These are phyloP conservation scores for Spinibarbus caldwelli DNA, from an alignment of 2,797 vertebrate species.

Conservation along the genomic window DNA sequence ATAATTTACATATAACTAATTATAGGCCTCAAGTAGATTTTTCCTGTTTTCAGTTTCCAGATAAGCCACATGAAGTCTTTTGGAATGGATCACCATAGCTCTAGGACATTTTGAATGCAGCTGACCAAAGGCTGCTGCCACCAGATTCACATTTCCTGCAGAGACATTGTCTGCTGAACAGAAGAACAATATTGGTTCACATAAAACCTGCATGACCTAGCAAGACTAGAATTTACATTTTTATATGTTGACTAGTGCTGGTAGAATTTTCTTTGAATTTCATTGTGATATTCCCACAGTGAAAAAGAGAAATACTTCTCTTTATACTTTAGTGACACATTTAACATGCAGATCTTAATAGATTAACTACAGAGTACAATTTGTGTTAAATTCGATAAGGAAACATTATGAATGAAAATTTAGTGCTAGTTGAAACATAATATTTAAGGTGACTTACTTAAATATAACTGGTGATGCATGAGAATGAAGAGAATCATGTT, in stretches of 20 bases:
- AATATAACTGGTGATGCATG: constrained; percentile 7
- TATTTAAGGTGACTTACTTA: neutral
- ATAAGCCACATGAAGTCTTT: neutral
- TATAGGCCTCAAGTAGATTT: neutral
- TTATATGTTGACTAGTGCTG: too few relatives aligned
- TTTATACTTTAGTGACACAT: neutral
- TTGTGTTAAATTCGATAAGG: neutral
- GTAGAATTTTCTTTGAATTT: neutral
- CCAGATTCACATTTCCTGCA: neutral
- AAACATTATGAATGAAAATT: neutral
- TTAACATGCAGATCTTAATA: neutral
- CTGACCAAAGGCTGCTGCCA: neutral
- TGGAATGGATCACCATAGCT: neutral
- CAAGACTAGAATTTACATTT: neutral
- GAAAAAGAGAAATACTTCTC: neutral
- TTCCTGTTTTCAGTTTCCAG: neutral
- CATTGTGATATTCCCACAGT: neutral
- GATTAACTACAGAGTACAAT: neutral
- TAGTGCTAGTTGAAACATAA: neutral
- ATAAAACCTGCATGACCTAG: neutral
- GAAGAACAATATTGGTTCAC: neutral
- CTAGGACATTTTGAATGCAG: neutral
- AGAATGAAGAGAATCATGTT: constrained; percentile 4
- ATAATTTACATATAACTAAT: neutral
- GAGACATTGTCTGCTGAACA: neutral